Base-by-base conservation (phyloP, 1,140 invertebrate genomes). In the Hycleus cichorii region DNA sequence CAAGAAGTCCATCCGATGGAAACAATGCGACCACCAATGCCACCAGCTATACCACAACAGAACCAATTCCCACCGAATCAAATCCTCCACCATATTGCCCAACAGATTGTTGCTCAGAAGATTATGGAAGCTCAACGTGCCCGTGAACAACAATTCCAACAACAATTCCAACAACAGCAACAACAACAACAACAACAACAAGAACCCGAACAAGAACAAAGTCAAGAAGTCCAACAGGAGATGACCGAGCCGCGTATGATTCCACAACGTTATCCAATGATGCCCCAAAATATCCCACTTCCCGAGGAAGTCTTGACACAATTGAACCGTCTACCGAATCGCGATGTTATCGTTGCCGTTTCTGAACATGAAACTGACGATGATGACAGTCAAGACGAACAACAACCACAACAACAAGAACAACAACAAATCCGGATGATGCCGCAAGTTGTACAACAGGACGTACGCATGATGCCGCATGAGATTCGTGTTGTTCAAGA, bases 221-320 rank as follows among this genome's bases (percentile, higher is more conserved):
- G 47, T 7, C 47, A 52, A 25, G 18, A 18, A 18, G 18, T 18
- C 24, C 45, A 43, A 42, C 44, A 58, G 39, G 60, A 60, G 12
- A 18, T 47, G 46, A 46, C 47, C 48, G n/a, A 51, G 57, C 39
- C 47, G 51, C 24, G 25, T 56, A 3, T 68, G 71, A 65, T 64
- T 72, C 44, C 69, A 70, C 57, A 65, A 71, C 49, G 64, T 74
- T 57, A 71, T 73, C 18, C 32, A 32, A 58, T 75, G 51, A 72
- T 76, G 7, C 64, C 74, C 25, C 71, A 76, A 55, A 71, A 72
- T 53, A 68, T 77, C n/a, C 80, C 79, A 32, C 75, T 83, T 65
- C 81, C 80, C 4, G 79, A 81, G 54, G 81, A 83, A 49, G 77
- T 83, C 65, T 68, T 84, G 53, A 75, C 77, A 48, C 80, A 80